phyloP scores from a whole-genome alignment of 1,140 invertebrate species.

The Drosophila parvula region DNA sequence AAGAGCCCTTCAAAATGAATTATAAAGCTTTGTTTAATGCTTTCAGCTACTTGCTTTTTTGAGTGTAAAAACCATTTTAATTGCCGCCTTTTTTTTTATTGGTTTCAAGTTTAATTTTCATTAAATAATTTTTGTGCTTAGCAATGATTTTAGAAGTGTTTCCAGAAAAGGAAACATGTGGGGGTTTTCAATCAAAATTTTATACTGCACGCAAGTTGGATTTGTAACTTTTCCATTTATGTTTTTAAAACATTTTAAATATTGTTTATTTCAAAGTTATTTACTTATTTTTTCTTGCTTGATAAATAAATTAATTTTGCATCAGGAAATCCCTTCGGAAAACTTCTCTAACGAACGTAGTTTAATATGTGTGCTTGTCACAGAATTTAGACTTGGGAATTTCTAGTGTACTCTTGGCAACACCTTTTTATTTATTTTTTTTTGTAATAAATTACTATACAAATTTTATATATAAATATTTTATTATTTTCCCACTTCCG shows the following conservation, averaged over 20 bases:
- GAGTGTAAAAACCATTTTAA: conserved; percentile 2
- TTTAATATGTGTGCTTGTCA: too few relatives aligned
- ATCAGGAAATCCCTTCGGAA: too few relatives aligned
- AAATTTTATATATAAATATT: too few relatives aligned
- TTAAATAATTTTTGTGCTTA: conserved; percentile 2
- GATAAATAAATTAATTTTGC: too few relatives aligned
- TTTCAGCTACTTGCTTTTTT: not conserved
- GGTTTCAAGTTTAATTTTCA: not conserved
- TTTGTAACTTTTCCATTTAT: too few relatives aligned
- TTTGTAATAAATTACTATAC: not conserved
- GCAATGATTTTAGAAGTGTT: conserved; percentile 5
- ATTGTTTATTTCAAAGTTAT: too few relatives aligned
- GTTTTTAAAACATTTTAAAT: too few relatives aligned
- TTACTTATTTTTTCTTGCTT: too few relatives aligned
- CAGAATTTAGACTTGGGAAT: too few relatives aligned
- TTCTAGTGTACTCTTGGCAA: too few relatives aligned
- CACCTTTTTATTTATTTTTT: not conserved
- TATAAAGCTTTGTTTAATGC: not conserved
- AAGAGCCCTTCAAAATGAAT: conserved; percentile 2
- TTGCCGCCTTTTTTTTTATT: not conserved
- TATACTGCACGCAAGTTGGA: not conserved
- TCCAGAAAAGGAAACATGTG: not conserved
- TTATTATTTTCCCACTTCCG: too few relatives aligned
- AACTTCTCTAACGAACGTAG: too few relatives aligned
- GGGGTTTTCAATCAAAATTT: not conserved